Percentiles rank a stretch among this genome's conserved stretches.
Conservation (phyloP, 2,797 vertebrate genomes). For the Phaenicophaeus curvirostris region DNA sequence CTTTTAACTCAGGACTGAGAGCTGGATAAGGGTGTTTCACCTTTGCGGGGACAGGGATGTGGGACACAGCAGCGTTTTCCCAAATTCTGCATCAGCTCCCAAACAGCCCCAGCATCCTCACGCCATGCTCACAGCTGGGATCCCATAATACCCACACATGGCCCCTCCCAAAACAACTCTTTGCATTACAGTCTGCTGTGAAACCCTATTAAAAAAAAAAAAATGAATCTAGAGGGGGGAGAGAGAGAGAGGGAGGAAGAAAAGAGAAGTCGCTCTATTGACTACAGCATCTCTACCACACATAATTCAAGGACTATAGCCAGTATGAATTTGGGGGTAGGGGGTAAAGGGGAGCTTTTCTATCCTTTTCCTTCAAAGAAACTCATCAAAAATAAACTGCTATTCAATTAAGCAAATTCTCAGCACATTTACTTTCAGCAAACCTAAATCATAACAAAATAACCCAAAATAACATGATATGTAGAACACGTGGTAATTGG, state of each 20-base stretch:
- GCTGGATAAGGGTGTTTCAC: not conserved
- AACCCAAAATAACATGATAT: not conserved
- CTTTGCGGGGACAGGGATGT: not conserved
- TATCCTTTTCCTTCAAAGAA: conserved; percentile 27
- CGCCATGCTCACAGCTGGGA: not conserved
- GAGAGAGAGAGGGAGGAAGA: not conserved
- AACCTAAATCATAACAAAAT: conserved; percentile 52
- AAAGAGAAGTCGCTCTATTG: conserved; percentile 40
- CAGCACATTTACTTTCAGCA: conserved; percentile 44
- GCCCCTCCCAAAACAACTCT: not conserved
- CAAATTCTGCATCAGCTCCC: not conserved
- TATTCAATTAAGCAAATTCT: conserved; percentile 54
- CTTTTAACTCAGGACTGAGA: not conserved
- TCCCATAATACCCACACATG: not conserved
- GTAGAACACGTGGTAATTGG: not conserved
- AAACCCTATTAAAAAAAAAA: not conserved
- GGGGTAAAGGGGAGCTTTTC: not conserved
- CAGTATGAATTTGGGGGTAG: not conserved
- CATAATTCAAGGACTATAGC: conserved; percentile 45
- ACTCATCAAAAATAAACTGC: conserved; percentile 38
- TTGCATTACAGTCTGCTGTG: not conserved
- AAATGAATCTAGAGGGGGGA: not conserved
- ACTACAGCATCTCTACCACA: conserved; percentile 53
- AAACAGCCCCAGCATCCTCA: not conserved
- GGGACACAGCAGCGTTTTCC: not conserved